These are phyloP conservation scores for Limulus polyphemus DNA, from an alignment of 2,888 invertebrate genomes.

Conservation along the genomic window DNA sequence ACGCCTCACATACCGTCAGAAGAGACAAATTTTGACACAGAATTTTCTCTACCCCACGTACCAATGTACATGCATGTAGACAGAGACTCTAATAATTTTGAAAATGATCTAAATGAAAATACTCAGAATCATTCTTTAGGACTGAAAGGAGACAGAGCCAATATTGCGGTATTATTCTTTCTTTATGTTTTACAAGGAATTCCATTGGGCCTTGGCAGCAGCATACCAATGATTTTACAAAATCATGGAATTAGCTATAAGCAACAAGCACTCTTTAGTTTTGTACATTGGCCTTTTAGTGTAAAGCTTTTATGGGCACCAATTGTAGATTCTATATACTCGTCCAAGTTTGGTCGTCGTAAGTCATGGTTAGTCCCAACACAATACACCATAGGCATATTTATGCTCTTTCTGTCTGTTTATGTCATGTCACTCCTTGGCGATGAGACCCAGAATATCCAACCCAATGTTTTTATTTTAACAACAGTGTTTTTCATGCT, in stretches of 20 bases:
- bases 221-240: slow-evolving; percentile 89
- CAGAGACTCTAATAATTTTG: too few species aligned
- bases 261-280: slow-evolving; percentile 75
- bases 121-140: background rate
- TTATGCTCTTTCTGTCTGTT: slow-evolving; percentile 74
- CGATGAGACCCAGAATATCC: slow-evolving; percentile 37
- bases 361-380: slow-evolving; percentile 83
- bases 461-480: slow-evolving; percentile 60
- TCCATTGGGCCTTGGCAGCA: slow-evolving; percentile 83
- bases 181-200: slow-evolving; percentile 77
- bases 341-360: slow-evolving; percentile 64
- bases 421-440: slow-evolving; percentile 66
- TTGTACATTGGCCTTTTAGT: slow-evolving; percentile 77
- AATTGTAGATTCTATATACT: slow-evolving; percentile 82
- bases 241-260: slow-evolving; percentile 84
- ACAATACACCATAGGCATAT: slow-evolving; percentile 73
- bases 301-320: slow-evolving; percentile 97
- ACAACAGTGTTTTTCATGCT: slow-evolving; percentile 77
- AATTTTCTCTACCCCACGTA: too few species aligned
- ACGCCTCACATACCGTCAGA: too few species aligned
- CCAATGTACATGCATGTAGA: too few species aligned
- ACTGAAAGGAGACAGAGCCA: slow-evolving; percentile 38
- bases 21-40: too few species aligned
- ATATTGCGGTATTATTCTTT: slow-evolving; percentile 75
- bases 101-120: too few species aligned